Conservation (phyloP, 2,797 vertebrate genomes). For the Thunnus albacares region DNA sequence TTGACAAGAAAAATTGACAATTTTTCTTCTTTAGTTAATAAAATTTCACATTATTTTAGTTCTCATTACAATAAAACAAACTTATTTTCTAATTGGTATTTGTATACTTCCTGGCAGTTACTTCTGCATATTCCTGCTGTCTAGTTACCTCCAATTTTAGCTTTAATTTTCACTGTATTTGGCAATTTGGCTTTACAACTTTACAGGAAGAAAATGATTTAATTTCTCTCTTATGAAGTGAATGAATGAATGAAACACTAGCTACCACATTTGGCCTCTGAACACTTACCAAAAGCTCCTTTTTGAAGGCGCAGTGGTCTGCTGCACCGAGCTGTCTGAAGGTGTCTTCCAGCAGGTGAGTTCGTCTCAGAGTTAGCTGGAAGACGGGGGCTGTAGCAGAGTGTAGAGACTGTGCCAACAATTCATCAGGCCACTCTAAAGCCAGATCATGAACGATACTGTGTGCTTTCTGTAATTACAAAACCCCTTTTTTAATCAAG, state of each 20-base stretch:
- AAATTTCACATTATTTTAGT: background rate
- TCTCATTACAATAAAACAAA: background rate
- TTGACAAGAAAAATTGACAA: too few relatives aligned
- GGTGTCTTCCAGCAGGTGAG: slow-evolving; percentile 82
- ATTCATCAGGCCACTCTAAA: accelerated
- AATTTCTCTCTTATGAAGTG: background rate
- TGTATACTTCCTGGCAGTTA: background rate
- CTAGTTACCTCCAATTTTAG: background rate
- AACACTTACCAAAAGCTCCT: slow-evolving; percentile 66
- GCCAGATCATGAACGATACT: accelerated
- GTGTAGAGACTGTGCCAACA: accelerated
- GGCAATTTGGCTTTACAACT: background rate
- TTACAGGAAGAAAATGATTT: background rate
- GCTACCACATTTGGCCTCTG: background rate
- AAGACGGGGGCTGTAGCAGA: slow-evolving; percentile 53
- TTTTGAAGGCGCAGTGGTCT: slow-evolving; percentile 61
- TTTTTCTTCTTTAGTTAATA: too few relatives aligned
- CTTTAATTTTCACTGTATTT: background rate
- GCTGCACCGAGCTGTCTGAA: slow-evolving; percentile 74
- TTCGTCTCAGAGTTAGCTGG: slow-evolving; percentile 73
- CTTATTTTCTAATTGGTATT: background rate
- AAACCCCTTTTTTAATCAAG: background rate
- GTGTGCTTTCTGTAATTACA: slow-evolving; percentile 45
- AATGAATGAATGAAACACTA: background rate
- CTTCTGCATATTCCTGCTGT: background rate